phyloP scores from a whole-genome alignment of 2,797 vertebrate genomes.

The Phoeniculus purpureus region DNA sequence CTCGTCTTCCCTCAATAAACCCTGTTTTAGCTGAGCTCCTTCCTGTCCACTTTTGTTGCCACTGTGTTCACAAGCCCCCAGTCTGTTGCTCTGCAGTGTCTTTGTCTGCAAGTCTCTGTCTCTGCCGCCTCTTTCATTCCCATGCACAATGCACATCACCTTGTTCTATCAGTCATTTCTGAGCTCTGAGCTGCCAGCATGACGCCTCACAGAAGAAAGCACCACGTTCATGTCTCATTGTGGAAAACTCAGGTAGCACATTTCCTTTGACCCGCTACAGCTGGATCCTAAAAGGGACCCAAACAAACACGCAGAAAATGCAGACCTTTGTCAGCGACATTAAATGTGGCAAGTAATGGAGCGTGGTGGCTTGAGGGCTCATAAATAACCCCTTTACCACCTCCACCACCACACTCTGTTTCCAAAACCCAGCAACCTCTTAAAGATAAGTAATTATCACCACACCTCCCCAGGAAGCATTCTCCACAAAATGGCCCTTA shows the following conservation, averaged over 20 bases:
- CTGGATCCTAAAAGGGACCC: neutral
- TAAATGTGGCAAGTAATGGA: neutral
- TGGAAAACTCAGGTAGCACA: neutral
- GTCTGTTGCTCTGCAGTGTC: neutral
- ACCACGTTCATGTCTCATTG: neutral
- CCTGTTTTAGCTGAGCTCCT: neutral
- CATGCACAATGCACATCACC: neutral
- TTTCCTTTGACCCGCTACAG: neutral
- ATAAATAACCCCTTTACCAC: constrained; percentile 24
- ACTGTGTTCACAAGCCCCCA: rapidly evolving
- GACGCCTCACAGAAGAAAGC: neutral
- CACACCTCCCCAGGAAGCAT: constrained; percentile 34
- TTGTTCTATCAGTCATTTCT: neutral
- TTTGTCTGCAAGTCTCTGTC: neutral
- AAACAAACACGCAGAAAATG: neutral
- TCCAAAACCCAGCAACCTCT: constrained; percentile 43
- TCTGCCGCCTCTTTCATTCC: neutral
- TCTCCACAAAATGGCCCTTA: constrained; percentile 58
- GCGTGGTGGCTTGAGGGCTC: neutral
- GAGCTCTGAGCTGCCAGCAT: neutral
- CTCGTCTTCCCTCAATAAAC: neutral
- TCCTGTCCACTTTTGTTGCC: neutral
- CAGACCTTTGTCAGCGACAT: neutral
- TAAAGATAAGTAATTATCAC: constrained; percentile 67
- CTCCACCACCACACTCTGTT: neutral